A percentile compares a stretch with the other conserved stretches of the same genome.
These are phyloP conservation scores for Megalurothrips usitatus DNA, from an alignment of 2,888 invertebrate genomes.

Conservation along the genomic window DNA sequence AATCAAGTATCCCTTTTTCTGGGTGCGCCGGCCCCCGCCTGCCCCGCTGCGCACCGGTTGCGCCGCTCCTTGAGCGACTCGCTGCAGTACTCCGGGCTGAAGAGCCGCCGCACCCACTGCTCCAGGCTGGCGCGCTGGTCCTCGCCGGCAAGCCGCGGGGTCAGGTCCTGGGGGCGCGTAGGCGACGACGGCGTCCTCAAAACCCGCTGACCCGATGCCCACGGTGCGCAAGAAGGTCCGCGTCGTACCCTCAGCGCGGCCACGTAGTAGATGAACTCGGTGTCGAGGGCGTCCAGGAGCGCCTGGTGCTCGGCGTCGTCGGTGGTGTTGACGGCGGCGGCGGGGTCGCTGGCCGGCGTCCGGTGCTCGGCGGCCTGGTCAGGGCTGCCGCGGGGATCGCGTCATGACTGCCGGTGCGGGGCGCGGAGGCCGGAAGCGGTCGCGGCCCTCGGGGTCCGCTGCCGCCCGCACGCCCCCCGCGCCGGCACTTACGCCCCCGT, in stretches of 20 bases:
- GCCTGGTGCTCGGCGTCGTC: not conserved
- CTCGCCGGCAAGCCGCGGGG: not conserved
- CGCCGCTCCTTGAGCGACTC: not conserved
- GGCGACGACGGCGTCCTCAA: no score
- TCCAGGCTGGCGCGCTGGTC: constrained; percentile 12
- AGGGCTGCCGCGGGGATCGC: no score
- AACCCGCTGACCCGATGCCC: no score
- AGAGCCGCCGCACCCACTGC: constrained; percentile 11
- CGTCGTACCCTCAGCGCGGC: not conserved
- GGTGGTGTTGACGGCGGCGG: not conserved
- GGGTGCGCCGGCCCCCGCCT: no score
- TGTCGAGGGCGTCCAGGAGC: not conserved
- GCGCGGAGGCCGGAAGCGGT: not conserved
- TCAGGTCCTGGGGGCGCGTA: not conserved
- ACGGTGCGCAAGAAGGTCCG: not conserved
- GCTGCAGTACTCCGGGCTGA: constrained; percentile 15
- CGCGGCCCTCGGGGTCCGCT: not conserved
- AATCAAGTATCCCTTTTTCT: no score
- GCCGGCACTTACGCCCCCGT: no score
- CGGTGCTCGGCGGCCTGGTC: no score
- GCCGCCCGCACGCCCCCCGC: not conserved
- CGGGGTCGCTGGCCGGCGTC: not conserved
- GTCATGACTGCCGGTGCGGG: no score
- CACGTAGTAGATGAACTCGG: constrained; percentile 20
- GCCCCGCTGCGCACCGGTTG: not conserved